Evolutionary conservation across 1,140 invertebrate genomes (phyloP).

Genomic region (Propsilocerus akamusi): DNA sequence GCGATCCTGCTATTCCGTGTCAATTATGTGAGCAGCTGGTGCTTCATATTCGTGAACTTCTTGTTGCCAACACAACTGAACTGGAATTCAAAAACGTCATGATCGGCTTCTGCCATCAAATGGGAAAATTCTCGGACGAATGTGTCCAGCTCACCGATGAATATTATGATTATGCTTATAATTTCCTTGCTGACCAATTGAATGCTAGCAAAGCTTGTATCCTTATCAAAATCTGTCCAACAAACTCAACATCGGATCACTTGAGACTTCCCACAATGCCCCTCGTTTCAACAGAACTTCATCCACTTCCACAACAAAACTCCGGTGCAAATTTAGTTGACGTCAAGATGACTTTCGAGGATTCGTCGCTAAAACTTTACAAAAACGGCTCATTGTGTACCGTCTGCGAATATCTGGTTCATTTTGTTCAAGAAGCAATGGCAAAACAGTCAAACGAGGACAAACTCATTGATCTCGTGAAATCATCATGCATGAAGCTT

Average conservation of each 20-base stretch:
- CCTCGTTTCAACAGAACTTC: not conserved
- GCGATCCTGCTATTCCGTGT: conserved; percentile 54
- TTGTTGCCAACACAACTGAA: conserved; percentile 70
- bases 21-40: conserved; percentile 70
- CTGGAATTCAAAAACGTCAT: conserved; percentile 59
- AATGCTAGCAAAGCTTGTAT: conserved; percentile 47
- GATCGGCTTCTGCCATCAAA: conserved; percentile 61
- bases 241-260: conserved; percentile 7
- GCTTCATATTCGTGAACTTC: conserved; percentile 51
- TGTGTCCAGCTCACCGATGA: conserved; percentile 52
- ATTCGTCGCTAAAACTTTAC: not conserved
- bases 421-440: conserved; percentile 54
- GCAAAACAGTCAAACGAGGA: conserved; percentile 17
- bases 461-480: conserved; percentile 31
- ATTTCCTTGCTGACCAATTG: conserved; percentile 44
- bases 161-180: conserved; percentile 55
- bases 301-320: not conserved
- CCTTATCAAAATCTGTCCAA: conserved; percentile 48
- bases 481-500: conserved; percentile 45
- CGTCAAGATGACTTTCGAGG: not conserved
- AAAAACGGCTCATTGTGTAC: conserved; percentile 38
- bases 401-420: conserved; percentile 66
- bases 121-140: conserved; percentile 40
- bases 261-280: not conserved
- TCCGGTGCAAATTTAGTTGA: not conserved